These are phyloP conservation scores for Melopsittacus undulatus DNA, from an alignment of 2,797 vertebrate species.

Conservation along the genomic window DNA sequence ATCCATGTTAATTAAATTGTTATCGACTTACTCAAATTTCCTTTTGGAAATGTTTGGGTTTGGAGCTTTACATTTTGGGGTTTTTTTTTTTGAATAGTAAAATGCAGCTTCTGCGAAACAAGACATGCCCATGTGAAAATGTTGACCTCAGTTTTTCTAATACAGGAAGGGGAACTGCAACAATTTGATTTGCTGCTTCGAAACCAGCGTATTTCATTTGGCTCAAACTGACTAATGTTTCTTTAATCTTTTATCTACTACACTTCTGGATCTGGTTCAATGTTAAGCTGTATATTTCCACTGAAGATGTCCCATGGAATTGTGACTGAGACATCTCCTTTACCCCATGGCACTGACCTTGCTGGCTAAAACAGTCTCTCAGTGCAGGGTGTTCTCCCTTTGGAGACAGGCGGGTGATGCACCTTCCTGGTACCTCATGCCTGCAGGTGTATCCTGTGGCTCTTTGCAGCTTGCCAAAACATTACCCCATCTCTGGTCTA, in stretches of 20 bases:
- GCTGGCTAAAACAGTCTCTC: background rate
- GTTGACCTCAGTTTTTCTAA: background rate
- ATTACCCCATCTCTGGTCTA: background rate
- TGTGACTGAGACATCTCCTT: background rate
- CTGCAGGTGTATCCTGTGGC: background rate
- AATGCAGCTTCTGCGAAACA: background rate
- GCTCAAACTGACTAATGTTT: background rate
- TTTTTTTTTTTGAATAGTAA: background rate
- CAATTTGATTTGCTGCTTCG: background rate
- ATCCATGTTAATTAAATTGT: conserved; percentile 7
- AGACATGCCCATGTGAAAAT: background rate
- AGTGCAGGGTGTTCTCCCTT: background rate
- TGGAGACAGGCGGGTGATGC: background rate
- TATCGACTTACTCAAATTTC: background rate
- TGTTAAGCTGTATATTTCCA: background rate
- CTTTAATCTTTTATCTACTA: conserved; percentile 43
- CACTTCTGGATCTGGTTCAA: background rate
- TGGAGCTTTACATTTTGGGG: background rate
- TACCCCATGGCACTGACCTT: background rate
- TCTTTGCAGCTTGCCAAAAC: background rate
- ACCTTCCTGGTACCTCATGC: background rate
- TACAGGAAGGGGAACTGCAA: background rate
- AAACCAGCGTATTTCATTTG: background rate
- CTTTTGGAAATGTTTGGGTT: background rate
- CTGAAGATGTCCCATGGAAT: background rate